Conservation (phyloP, 2,888 invertebrate genomes). For the Iphiclides podalirius region DNA sequence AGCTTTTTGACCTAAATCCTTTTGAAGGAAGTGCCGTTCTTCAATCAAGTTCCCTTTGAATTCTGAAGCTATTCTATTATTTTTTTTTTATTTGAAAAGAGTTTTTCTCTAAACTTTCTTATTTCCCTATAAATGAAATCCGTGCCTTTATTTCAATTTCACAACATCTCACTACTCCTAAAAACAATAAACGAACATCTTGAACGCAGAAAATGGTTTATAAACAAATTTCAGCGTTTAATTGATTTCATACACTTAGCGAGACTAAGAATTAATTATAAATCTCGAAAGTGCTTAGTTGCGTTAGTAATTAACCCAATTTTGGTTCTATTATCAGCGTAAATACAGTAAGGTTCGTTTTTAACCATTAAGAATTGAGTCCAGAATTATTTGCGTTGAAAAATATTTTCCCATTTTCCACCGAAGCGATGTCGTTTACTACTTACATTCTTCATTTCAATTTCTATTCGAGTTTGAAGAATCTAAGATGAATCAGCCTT, state of each 20-base stretch:
- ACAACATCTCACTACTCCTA: no score
- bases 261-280: background rate
- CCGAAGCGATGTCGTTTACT: no score
- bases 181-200: no score
- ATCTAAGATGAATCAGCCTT: no score
- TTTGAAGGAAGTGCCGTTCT: background rate
- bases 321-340: background rate
- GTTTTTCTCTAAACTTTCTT: background rate
- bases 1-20: background rate
- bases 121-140: background rate
- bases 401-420: no score
- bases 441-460: no score
- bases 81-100: background rate
- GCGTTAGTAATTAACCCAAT: background rate
- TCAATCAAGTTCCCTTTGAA: background rate
- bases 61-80: background rate
- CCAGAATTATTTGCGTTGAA: no score
- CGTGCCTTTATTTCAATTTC: background rate
- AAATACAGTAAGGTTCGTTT: background rate
- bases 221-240: background rate
- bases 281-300: constrained; percentile 1
- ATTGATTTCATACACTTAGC: background rate
- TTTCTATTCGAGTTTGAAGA: no score
- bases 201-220: background rate
- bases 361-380: background rate